Conservation (phyloP, 1,140 invertebrate genomes). For the Bombus waltoni region DNA sequence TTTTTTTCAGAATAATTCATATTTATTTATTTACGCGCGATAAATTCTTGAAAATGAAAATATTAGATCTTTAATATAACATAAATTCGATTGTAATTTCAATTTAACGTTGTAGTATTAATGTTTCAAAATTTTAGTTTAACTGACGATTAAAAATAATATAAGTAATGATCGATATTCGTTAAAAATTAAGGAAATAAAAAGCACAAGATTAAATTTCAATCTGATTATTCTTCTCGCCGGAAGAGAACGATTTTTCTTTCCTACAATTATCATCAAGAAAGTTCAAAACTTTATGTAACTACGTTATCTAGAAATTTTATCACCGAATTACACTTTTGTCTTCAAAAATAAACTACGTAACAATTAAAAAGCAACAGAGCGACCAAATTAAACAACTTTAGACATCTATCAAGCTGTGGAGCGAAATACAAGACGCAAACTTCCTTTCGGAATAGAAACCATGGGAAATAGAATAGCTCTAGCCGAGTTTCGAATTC, state of each 20-base stretch:
- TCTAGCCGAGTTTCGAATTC: constrained; percentile 3
- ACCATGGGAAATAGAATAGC: constrained; percentile 7
- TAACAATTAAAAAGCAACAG: neutral
- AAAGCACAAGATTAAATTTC: neutral
- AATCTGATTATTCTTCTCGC: neutral
- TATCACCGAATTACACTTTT: no score
- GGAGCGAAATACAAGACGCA: neutral
- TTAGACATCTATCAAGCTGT: neutral
- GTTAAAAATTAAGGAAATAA: neutral
- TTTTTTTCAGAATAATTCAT: neutral
- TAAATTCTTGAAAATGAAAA: neutral
- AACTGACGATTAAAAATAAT: no score
- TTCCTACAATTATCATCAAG: neutral
- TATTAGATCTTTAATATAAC: no score
- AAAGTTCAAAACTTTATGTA: neutral
- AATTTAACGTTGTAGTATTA: no score
- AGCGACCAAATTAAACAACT: neutral
- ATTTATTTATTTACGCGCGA: neutral
- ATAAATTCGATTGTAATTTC: no score
- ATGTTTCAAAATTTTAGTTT: no score
- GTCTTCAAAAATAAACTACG: neutral
- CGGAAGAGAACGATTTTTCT: neutral
- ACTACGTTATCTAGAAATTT: neutral
- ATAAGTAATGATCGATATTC: neutral
- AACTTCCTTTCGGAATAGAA: neutral